These are phyloP conservation scores for Drosophila nr. medialis DNA, from an alignment of 2,888 invertebrate genomes.

Conservation along the genomic window DNA sequence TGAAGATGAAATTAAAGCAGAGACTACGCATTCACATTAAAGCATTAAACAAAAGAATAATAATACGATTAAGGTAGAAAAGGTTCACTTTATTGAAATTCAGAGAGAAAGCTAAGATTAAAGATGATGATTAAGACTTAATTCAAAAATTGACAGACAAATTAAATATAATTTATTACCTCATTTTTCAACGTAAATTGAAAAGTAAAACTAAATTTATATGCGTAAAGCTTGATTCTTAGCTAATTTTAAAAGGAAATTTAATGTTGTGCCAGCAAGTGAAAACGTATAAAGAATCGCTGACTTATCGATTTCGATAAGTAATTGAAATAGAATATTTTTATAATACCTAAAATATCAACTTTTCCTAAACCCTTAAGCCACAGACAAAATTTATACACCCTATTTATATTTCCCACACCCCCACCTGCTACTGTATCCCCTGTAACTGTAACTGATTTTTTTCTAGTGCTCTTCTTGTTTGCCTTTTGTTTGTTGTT, in stretches of 20 bases:
- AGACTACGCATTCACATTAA: not conserved
- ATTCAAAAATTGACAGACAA: not conserved
- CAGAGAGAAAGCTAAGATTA: not conserved
- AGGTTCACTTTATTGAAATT: not conserved
- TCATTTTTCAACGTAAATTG: not conserved
- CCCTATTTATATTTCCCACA: conserved; percentile 20
- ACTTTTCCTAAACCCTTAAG: not conserved
- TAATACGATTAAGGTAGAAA: not conserved
- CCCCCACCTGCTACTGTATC: conserved; percentile 14
- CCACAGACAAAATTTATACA: conserved; percentile 24
- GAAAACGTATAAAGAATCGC: not conserved
- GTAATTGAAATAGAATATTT: not conserved
- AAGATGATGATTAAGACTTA: not conserved
- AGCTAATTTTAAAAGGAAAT: not conserved
- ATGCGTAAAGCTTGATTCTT: not conserved
- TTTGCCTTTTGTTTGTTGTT: conserved; percentile 24
- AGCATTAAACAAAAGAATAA: not conserved
- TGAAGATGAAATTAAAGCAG: not conserved
- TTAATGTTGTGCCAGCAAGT: not conserved
- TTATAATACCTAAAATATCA: not conserved
- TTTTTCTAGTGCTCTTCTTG: conserved; percentile 15
- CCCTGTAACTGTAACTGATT: conserved; percentile 35
- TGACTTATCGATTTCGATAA: not conserved
- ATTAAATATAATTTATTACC: not conserved
- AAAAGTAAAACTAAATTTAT: not conserved